Base-by-base conservation (phyloP, 1,140 invertebrate genomes). In the Sminthurides bifidus region DNA sequence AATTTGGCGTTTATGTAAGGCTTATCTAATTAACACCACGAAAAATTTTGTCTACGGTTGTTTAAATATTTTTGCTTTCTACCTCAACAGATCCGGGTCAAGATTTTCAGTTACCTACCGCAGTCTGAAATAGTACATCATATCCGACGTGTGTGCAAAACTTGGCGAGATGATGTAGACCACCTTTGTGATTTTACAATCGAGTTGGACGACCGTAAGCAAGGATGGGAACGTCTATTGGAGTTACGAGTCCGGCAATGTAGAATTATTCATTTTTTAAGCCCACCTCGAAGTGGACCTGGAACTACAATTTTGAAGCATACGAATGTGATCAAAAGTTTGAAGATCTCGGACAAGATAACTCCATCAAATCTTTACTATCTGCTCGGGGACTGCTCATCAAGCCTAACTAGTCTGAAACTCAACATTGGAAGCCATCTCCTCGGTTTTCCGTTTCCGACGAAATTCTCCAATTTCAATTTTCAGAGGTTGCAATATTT, bases 81-180 rank as follows among this genome's bases (percentile, higher is more conserved):
- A n/a, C n/a, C n/a, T n/a, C n/a, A n/a, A 2, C 24, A 60, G 59
- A n/a, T 60, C 19, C 26, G 59, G 3, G 41, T n/a, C 2, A 29
- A 19, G 27, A 56, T 60, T 24, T 60, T 40, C 43, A 35, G 30
- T 10, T 29, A 52, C 17, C 44, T 56, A 1, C 29, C 45, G 6
- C 58, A 59, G 23, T 5, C 6, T 2, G 38, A 56, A 45, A 21
- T 33, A 2, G 33, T 56, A 14, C 38, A 43, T 15, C 17, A 45
- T 37, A 21, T 60, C 8, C 40, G 60, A 3, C 40, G 56, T 3
- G 60, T 63, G 3, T 63, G 60, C 40, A 6, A 48, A 12, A 41
- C 51, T 29, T 59, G 53, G 53, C 8, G 44, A 38, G 10, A 30
- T 19, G 61, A 63, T 45, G 43, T 63, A 12, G 61, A 63, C 37